These are phyloP conservation scores for Suncus etruscus DNA, from an alignment of 2,113 vertebrate genomes.

Conservation along the genomic window DNA sequence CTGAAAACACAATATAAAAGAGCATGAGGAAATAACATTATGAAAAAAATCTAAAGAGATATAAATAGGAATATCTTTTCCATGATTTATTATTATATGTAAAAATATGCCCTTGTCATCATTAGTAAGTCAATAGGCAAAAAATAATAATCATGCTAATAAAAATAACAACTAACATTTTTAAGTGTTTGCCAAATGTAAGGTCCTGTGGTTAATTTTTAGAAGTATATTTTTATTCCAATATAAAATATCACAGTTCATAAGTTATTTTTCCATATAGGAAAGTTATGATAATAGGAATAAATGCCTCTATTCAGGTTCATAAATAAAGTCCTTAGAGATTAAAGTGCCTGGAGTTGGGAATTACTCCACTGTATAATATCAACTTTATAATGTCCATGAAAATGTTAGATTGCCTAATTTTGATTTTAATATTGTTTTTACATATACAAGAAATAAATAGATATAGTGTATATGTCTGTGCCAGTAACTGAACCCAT, in stretches of 20 bases:
- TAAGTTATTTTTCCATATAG: not conserved
- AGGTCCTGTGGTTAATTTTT: conserved; percentile 10
- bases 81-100: conserved; percentile 76
- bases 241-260: too few species aligned
- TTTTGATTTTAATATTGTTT: conserved; percentile 18
- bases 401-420: not conserved
- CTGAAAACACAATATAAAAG: conserved; percentile 23
- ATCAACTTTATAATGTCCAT: not conserved
- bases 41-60: conserved; percentile 39
- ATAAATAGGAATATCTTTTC: conserved; percentile 72
- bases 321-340: not conserved
- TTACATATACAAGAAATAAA: conserved; percentile 54
- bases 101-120: conserved; percentile 70
- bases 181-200: conserved; percentile 33
- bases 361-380: not conserved
- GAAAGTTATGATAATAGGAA: conserved; percentile 3
- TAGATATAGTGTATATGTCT: too few species aligned
- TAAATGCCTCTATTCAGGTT: not conserved
- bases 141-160: conserved; percentile 70
- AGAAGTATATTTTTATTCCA: not conserved
- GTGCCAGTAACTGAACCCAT: not conserved
- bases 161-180: conserved; percentile 73
- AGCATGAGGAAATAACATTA: conserved; percentile 60
- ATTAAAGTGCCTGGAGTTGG: not conserved
- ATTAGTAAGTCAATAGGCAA: conserved; percentile 76